Evolutionary conservation across 2,797 vertebrate genomes (phyloP), one percentile per base, ranked within the genome.

Genomic region (Philypnodon macrostomus): DNA sequence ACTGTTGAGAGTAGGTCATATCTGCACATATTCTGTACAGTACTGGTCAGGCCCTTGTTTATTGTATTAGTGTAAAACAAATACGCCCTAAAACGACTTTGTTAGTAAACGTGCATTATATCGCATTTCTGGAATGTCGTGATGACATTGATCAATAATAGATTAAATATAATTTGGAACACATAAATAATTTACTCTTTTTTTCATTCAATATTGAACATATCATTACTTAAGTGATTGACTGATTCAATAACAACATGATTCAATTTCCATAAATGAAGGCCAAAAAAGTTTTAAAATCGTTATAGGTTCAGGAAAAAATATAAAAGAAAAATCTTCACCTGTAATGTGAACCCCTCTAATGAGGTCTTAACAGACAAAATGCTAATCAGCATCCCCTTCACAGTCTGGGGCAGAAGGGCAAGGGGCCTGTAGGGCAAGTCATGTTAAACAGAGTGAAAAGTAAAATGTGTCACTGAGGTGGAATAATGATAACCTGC

Each of bases 41-140:
- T 10, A 14, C 33, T 13, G 31, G 23, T 37, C 4, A 26, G 16
- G 2, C 42, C 52, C 10, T 14, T 15, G 26, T 24, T 12, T 7
- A 23, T 18, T 35, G 17, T 18, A 19, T 2, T 23, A 23, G 21
- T 12, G 18, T n/a, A 18, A 18, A 9, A 10, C 9, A 8, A 13
- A 38, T 38, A 23, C 46, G 57, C 53, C 19, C n/a, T 39, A 32
- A 24, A 10, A 11, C 7, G 11, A 24, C n/a, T n/a, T n/a, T n/a
- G 37, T 24, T 29, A 15, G 23, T 42, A 27, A 26, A 41, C 17
- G 26, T 67, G 51, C 58, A 67, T 68, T 63, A 53, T 33, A 29
- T 38, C 69, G 53, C 53, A 57, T 60, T 50, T 58, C 31, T 66
- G 63, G 64, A 68, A 49, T 71, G 63, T 76, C 66, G 53, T 58